Base-by-base conservation (phyloP, 2,888 invertebrate genomes). In the Cerceris ruficornis region DNA sequence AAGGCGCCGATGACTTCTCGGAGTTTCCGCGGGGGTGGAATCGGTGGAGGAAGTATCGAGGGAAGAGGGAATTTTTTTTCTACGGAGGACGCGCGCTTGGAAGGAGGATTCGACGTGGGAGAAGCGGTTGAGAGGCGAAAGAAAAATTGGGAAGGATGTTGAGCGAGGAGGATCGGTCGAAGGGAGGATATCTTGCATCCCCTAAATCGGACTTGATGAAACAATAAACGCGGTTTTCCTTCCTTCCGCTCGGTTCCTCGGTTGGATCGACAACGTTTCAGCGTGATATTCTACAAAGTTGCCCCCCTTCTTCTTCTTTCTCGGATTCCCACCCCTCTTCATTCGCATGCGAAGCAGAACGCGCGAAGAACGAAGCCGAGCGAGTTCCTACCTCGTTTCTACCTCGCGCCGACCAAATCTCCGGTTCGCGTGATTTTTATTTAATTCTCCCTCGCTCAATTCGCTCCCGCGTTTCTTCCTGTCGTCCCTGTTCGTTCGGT, bases 181-280 rank as follows among this genome's bases (percentile, higher is more conserved):
- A 69, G 80, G 84, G 83, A 84, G 84, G 83, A 84, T 83, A 87
- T 88, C 83, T 82, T 80, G 85, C 86, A 82, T 83, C 86, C 80
- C 86, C 88, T 89, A 28, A 28, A 28, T 28, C 28, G 28, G 28
- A 28, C 28, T 28, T 28, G 28, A 28, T 28, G 28, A 28, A 28
- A 28, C 89, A 90, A 90, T 90, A 89, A 90, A 90, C 88, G 89
- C 89, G 86, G 87, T 80, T 86, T 87, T 86, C 87, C 86, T 89
- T 87, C 87, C 86, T 88, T 88, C 87, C 88, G 89, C 87, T 89
- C 81, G 87, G 83, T 89, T 89, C 87, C 88, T 88, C 86, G 87
- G 84, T 87, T 85, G 84, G 84, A 59, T 67, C 86, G 80, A 77
- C 66, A 77, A 75, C 69, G 49, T 57, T 80, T 59, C 67, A n/a